These are phyloP conservation scores for Heterotis niloticus DNA, from an alignment of 2,113 vertebrate species.

Conservation along the genomic window DNA sequence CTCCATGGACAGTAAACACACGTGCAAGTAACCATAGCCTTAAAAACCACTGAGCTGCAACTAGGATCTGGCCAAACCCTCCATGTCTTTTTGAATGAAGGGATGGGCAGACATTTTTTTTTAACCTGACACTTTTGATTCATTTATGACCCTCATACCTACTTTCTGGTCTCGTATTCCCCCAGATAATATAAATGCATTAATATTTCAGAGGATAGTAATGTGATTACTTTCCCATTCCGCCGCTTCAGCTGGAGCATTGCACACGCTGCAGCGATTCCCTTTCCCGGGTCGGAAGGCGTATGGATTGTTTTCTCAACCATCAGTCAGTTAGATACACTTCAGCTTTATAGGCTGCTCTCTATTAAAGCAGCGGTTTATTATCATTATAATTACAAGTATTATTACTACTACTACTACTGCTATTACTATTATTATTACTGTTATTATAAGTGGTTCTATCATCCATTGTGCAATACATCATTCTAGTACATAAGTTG, in stretches of 20 bases:
- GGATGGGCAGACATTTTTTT: constrained; percentile 31
- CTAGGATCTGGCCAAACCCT: background rate
- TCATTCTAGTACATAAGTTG: background rate
- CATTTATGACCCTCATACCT: constrained; percentile 63
- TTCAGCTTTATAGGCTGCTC: too few relatives aligned
- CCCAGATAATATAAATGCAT: constrained; percentile 73
- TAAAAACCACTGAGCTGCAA: background rate
- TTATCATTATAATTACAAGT: too few relatives aligned
- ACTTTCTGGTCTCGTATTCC: constrained; percentile 67
- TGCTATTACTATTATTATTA: too few relatives aligned
- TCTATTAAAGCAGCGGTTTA: too few relatives aligned
- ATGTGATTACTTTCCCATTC: constrained; percentile 72
- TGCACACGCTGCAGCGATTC: constrained; percentile 55
- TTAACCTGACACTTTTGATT: constrained; percentile 65
- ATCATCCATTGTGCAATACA: background rate
- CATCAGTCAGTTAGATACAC: constrained; percentile 48
- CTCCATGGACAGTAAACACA: background rate
- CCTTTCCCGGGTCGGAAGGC: constrained; percentile 62
- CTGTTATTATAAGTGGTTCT: background rate
- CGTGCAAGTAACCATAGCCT: background rate
- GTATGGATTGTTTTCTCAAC: constrained; percentile 53
- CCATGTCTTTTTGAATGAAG: constrained; percentile 34
- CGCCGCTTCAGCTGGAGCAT: constrained; percentile 46
- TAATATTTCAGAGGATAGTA: constrained; percentile 74
- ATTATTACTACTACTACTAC: too few relatives aligned